A percentile compares a stretch with the other conserved stretches of the same genome.
These are phyloP conservation scores for Peromyscus melanophrys DNA, from an alignment of 2,797 vertebrate species.

Conservation along the genomic window DNA sequence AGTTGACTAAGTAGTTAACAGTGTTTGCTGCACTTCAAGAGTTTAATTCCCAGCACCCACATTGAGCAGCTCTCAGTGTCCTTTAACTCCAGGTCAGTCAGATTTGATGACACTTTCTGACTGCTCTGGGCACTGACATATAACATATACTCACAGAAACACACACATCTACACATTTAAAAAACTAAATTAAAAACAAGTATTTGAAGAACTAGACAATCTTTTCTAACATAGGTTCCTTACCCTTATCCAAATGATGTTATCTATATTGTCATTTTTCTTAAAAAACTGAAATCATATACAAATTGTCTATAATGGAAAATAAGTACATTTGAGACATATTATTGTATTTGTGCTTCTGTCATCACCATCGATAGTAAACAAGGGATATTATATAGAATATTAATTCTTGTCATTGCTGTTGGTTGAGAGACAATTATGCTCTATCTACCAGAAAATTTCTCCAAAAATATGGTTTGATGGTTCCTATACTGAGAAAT, in stretches of 20 bases:
- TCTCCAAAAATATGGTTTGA: neutral
- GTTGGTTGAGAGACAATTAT: neutral
- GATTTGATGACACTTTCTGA: neutral
- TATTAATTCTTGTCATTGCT: neutral
- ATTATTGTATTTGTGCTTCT: neutral
- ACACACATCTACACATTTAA: neutral
- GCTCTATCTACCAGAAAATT: neutral
- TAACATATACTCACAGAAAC: neutral
- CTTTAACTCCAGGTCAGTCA: neutral
- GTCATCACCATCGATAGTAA: neutral
- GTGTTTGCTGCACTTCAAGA: neutral
- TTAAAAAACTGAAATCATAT: conserved; percentile 26
- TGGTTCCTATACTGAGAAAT: neutral
- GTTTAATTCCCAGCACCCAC: neutral
- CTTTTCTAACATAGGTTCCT: neutral
- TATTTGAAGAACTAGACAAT: neutral
- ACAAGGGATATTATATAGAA: too few species aligned
- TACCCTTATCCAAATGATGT: neutral
- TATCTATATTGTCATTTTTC: neutral
- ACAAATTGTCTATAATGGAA: neutral
- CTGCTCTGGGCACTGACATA: neutral
- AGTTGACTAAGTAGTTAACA: neutral
- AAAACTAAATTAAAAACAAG: neutral
- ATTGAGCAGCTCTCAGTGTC: neutral
- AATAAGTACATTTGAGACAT: neutral